Evolutionary conservation across 2,888 invertebrate species (phyloP).

Genomic region (Drosophila tanythrix): DNA sequence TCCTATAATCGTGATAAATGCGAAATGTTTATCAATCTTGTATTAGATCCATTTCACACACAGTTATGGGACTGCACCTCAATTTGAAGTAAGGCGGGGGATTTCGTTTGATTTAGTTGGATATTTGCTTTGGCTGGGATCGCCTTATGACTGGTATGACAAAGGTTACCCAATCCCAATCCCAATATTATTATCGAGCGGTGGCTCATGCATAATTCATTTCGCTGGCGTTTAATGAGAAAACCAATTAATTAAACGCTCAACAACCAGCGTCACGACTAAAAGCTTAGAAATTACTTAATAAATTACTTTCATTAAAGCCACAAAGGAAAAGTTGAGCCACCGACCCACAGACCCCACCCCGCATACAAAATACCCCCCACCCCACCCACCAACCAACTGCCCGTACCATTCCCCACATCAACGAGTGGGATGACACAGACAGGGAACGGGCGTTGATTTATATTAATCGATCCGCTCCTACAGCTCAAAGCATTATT

Average conservation of each 20-base stretch:
- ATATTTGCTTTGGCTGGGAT: slow-evolving; percentile 14
- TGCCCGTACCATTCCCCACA: slow-evolving; percentile 1
- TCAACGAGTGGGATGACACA: slow-evolving; percentile 60
- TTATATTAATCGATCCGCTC: slow-evolving; percentile 73
- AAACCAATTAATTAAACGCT: slow-evolving; percentile 75
- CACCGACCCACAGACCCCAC: slow-evolving; percentile 26
- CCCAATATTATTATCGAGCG: slow-evolving; percentile 26
- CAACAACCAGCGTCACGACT: slow-evolving; percentile 72
- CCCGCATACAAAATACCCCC: not conserved
- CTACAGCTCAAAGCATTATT: slow-evolving; percentile 70
- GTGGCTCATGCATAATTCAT: slow-evolving; percentile 66
- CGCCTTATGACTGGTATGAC: not conserved
- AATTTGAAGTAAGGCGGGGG: not conserved
- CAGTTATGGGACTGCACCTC: slow-evolving; percentile 30
- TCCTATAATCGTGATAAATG: slow-evolving; percentile 29
- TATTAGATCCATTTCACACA: slow-evolving; percentile 43
- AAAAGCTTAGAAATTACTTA: slow-evolving; percentile 78
- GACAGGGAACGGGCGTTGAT: slow-evolving; percentile 60
- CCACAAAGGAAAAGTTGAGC: slow-evolving; percentile 70
- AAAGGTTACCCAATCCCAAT: slow-evolving; percentile 42
- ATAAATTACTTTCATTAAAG: slow-evolving; percentile 78
- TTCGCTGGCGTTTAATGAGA: slow-evolving; percentile 67
- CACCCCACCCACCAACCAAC: not conserved
- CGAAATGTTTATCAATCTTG: slow-evolving; percentile 40
- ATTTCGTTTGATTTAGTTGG: slow-evolving; percentile 7